Evolutionary conservation across 2,113 vertebrate genomes (phyloP).

Genomic region (Tricholaema leucomelas): DNA sequence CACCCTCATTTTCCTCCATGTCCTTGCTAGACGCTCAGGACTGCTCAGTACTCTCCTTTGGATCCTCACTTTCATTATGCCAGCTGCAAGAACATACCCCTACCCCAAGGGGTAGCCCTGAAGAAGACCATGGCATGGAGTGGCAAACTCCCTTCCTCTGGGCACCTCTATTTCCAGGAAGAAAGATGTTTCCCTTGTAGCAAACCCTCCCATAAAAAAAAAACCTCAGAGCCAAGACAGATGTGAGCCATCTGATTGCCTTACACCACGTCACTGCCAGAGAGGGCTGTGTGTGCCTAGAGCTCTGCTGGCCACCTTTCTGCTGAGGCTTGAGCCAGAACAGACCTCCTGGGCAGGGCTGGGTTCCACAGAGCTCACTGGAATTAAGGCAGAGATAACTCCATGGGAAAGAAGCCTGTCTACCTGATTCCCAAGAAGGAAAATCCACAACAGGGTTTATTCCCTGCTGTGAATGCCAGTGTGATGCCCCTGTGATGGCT

Average conservation of each 20-base stretch:
- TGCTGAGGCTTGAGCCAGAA: neutral
- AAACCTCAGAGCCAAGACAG: neutral
- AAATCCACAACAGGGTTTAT: neutral
- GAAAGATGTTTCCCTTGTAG: neutral
- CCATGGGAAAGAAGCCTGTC: neutral
- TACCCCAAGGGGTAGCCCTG: neutral
- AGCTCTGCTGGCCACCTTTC: neutral
- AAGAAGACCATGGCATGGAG: neutral
- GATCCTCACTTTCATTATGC: fast-evolving
- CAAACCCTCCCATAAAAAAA: neutral
- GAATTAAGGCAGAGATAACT: neutral
- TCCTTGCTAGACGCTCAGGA: neutral
- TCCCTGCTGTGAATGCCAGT: neutral
- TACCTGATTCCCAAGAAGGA: neutral
- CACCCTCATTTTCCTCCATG: neutral
- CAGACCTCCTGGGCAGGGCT: neutral
- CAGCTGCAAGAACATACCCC: neutral
- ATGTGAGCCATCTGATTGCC: neutral
- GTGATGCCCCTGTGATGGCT: fast-evolving
- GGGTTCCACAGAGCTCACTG: neutral
- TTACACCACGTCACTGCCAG: neutral
- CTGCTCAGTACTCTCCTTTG: neutral
- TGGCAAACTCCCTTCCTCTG: neutral
- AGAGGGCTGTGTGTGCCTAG: neutral
- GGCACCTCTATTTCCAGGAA: neutral